A percentile compares a stretch with the other conserved stretches of the same genome.
phyloP scores from a whole-genome alignment of 2,797 vertebrate species.

The Gambelia wislizenii region DNA sequence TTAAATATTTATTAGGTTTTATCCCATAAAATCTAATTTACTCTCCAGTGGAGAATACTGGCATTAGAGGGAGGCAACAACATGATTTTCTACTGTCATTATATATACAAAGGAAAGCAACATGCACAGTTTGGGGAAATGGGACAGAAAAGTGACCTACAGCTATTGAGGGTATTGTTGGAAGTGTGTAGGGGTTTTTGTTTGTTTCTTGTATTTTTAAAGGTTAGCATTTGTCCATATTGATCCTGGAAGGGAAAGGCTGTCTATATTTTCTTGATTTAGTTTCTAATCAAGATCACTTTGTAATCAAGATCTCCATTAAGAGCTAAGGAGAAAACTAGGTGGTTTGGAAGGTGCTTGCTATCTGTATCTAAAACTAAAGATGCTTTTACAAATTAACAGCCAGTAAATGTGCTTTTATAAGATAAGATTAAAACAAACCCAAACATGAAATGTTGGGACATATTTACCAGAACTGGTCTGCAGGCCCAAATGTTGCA shows the following conservation, averaged over 20 bases:
- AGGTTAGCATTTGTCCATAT: not conserved
- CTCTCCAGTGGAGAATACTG: not conserved
- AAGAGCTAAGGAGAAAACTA: not conserved
- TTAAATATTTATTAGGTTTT: not conserved
- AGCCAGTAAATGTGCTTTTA: too few relatives aligned
- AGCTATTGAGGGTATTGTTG: too few relatives aligned
- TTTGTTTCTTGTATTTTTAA: not conserved
- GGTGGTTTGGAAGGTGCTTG: not conserved
- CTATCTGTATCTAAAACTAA: not conserved
- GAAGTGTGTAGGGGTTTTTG: not conserved
- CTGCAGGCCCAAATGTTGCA: too few relatives aligned
- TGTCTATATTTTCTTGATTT: not conserved
- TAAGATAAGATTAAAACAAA: too few relatives aligned
- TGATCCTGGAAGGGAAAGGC: not conserved
- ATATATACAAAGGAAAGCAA: not conserved
- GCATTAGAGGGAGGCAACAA: not conserved
- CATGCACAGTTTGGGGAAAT: not conserved
- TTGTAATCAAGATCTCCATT: not conserved
- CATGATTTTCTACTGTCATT: not conserved
- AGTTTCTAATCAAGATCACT: not conserved
- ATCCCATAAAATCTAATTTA: slow-evolving; percentile 1
- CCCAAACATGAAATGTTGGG: too few relatives aligned
- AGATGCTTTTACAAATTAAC: not conserved
- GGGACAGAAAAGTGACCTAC: not conserved
- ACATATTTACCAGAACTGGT: too few relatives aligned